Evolutionary conservation across 2,113 vertebrate genomes (phyloP), one percentile per base, ranked within the genome.

Genomic region (Phrynosoma blainvillii): DNA sequence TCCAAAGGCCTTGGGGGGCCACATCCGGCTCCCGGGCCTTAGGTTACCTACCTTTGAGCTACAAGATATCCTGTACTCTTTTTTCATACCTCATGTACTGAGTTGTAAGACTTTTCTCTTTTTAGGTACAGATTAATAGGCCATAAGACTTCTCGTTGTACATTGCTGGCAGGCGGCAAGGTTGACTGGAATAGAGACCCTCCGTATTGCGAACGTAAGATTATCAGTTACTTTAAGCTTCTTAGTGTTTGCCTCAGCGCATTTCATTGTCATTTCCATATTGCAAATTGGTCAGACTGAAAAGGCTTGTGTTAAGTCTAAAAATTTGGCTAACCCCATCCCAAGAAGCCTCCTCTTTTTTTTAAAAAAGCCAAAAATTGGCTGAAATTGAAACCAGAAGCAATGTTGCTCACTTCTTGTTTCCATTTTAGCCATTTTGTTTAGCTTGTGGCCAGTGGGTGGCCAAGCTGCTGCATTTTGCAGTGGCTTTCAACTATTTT

Each of bases 141-240:
- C 70, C 0, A 1, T 0, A 0, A 7, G 0, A 18, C 59, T 23
- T 23, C 40, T 0, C 0, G 11, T 0, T 95, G 94, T 1, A 0
- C 36, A 0, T 1, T 91, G 42, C 0, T 11, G 30, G 27, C 0
- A 0, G 25, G 0, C 6, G 40, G 0, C 0, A 1, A 0, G 0
- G 92, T 91, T 47, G 0, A 0, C 1, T 95, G 94, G 94, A 0
- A 2, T 6, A 0, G 0, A 0, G 0, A 12, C 0, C 1, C n/a
- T 85, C 93, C 93, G 8, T 0, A 0, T 68, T 95, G 94, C 2
- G 0, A 2, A 0, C 2, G 94, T 95, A 94, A 94, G 90, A 71
- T 65, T 0, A 42, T 65, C 6, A 36, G 13, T 81, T 74, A 25
- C 20, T 68, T 79, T 54, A 2, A 74, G 7, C 27, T 59, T 27